Evolutionary conservation across 1,140 invertebrate species (phyloP), one percentile per base, ranked within the genome.

Genomic region (Pogonognathellus flavescens): DNA sequence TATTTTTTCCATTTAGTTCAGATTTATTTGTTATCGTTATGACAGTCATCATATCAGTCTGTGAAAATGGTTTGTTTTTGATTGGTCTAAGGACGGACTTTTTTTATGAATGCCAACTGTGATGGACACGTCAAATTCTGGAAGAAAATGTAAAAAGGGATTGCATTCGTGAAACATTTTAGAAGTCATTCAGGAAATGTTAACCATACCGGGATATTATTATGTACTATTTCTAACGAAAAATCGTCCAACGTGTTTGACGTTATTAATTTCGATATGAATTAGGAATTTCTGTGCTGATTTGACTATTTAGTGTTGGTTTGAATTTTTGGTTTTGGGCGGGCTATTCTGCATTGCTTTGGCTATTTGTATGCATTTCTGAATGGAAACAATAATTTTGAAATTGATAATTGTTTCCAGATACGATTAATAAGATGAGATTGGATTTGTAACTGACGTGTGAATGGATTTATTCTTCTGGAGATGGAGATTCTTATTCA

Each of bases 141-240:
- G 99, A 99, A 99, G 89, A 98, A 98, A 91, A 92, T 94, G 89
- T 95, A 97, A 80, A 9, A 95, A 89, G 95, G 97, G 4, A 98
- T 99, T 89, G 98, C 99, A 91, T 99, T 99, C 93, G 98, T 99
- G 0, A 99, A 99, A 91, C 98, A 99, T 91, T 99, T 99, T 91
- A 93, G 98, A 53, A 96, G 96, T 88, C 98, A 99, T 92, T 91
- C 99, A 62, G 93, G 93, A 87, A 92, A 94, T 49, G 95, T 99
- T 59, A 99, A 98, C 91, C 92, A 92, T 83, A 96, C 95, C 88
- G 99, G 98, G 14, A 95, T 95, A 55, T 92, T 99, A 18, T 93
- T 98, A 3, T 97, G 95, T 89, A 98, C 98, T 3, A 93, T 97
- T 1, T 97, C 97, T 16, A 92, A 94, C 49, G 99, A 99, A 92